These are phyloP conservation scores for Staurois parvus DNA, from an alignment of 2,797 vertebrate species.

Conservation along the genomic window DNA sequence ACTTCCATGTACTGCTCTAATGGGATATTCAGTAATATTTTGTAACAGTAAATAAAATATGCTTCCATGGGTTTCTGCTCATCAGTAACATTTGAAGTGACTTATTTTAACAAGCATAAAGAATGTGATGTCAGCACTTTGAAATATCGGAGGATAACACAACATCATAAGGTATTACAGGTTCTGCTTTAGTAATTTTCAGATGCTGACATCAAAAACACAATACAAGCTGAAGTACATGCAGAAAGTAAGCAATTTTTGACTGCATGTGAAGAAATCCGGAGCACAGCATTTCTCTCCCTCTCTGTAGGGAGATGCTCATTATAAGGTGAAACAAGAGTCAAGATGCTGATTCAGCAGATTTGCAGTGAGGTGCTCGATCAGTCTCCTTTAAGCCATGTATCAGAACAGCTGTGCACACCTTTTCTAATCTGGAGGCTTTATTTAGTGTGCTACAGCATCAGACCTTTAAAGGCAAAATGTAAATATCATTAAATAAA, in stretches of 20 bases:
- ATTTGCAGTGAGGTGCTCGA: background rate
- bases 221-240: background rate
- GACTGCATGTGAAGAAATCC: background rate
- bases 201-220: background rate
- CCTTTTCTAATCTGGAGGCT: constrained; percentile 40
- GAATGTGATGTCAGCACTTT: background rate
- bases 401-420: constrained; percentile 26
- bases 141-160: too few species aligned
- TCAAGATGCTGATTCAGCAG: background rate
- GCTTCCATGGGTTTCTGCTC: background rate
- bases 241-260: background rate
- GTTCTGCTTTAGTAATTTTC: background rate
- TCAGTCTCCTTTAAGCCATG: constrained; percentile 18
- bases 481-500: constrained; percentile 50
- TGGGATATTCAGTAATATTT: too few species aligned
- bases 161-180: background rate
- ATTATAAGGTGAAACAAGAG: background rate
- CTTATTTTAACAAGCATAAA: background rate
- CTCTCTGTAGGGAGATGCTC: background rate
- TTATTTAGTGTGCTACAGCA: constrained; percentile 35
- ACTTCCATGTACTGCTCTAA: too few species aligned
- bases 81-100: background rate
- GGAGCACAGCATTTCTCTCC: background rate
- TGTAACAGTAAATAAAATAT: background rate
- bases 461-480: constrained; percentile 29